Evolutionary conservation across 2,797 vertebrate species (phyloP), one percentile per base, ranked within the genome.

Genomic region (Smutsia temminckii): DNA sequence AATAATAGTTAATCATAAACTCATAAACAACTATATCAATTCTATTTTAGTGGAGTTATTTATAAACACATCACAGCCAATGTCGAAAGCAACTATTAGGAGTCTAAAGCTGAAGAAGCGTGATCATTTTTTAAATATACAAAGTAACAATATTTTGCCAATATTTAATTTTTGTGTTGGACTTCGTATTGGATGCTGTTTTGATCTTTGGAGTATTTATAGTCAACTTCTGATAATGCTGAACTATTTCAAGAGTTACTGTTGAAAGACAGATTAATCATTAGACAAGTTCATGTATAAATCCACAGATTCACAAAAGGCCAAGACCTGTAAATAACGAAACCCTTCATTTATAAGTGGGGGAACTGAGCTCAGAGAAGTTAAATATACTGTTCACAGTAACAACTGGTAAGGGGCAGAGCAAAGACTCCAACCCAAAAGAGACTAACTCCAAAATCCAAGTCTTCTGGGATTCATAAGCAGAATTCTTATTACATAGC

Each of bases 141-240:
- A 61, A 68, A 83, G 46, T 66, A 94, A 89, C 80, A 61, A 6
- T 71, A 46, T 91, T 84, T 84, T 89, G 68, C 79, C 27, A 94
- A 37, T 66, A 79, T 4, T 74, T 86, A 69, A 80, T 32, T 59
- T 83, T 55, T 17, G 20, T 42, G 75, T 14, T 69, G 8, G 34
- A 63, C 61, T 75, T 89, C 53, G 6, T 55, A 69, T 13, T 55
- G 13, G 14, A 66, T 18, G 42, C 25, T 87, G 53, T 59, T 91
- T 85, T 91, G 61, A 92, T 42, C 83, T 92, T 63, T 59, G 10
- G 53, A 37, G 5, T 40, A 81, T 10, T 68, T 89, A 72, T 2
- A 75, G 10, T 16, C 27, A 93, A 64, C 25, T 53, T 68, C 55
- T 75, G 12, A 7, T 83, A 75, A 89, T 83, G 83, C 20, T 20